Conservation (phyloP, 2,888 invertebrate species). For the Exocentrus adspersus region DNA sequence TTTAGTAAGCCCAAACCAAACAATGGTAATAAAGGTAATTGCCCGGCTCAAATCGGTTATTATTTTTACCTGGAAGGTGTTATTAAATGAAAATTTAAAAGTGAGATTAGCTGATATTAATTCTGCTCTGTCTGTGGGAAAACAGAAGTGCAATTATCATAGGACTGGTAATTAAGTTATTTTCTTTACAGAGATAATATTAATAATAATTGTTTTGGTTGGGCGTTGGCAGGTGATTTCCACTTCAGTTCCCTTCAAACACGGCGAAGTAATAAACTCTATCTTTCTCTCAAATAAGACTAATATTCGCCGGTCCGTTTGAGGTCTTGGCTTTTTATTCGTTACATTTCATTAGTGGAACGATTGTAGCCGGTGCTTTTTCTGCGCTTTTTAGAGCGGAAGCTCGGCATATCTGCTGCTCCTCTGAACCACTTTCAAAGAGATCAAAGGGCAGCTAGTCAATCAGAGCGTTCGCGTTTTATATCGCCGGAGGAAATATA, state of each 20-base stretch:
- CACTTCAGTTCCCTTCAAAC: too few species aligned
- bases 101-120: constrained; percentile 16
- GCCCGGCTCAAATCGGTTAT: neutral
- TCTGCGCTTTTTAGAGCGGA: constrained; percentile 6
- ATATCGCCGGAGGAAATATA: too few species aligned
- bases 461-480: constrained; percentile 1
- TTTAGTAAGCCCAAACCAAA: neutral
- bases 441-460: constrained; percentile 10
- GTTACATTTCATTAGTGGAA: neutral
- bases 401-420: constrained; percentile 1
- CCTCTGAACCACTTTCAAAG: constrained; percentile 9
- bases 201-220: neutral
- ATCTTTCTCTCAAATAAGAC: too few species aligned
- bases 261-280: neutral
- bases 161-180: too few species aligned
- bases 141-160: too few species aligned
- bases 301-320: too few species aligned
- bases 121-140: too few species aligned
- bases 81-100: constrained; percentile 6
- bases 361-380: neutral
- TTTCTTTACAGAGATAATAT: too few species aligned
- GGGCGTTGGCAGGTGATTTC: neutral
- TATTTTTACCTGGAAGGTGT: neutral
- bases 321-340: neutral
- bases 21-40: neutral